Percentiles rank a stretch among this genome's conserved stretches.
Conservation (phyloP, 1,140 invertebrate species). For the Tetramorium alpestre region DNA sequence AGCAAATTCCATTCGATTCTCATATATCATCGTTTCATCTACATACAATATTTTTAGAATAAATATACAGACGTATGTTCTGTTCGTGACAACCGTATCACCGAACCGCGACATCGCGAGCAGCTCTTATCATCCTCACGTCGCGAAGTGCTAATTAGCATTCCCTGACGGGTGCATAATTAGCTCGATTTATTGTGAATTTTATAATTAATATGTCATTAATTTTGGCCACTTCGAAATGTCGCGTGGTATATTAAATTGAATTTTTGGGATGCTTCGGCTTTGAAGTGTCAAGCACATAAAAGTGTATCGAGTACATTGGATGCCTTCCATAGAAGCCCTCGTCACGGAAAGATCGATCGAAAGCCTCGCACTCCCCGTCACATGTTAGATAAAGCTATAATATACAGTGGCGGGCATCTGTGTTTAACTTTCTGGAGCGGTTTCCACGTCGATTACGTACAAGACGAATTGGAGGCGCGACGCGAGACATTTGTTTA, state of each 20-base stretch:
- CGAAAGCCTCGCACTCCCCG: neutral
- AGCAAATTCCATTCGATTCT: neutral
- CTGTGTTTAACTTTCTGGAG: slow-evolving; percentile 49
- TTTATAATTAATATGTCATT: slow-evolving; percentile 48
- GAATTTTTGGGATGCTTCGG: neutral
- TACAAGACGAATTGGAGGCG: slow-evolving; percentile 51
- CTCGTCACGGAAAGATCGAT: slow-evolving; percentile 25
- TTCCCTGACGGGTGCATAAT: slow-evolving; percentile 33
- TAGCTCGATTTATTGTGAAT: neutral
- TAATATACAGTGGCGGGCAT: slow-evolving; percentile 35
- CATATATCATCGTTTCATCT: neutral
- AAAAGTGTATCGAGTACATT: neutral
- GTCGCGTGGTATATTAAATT: slow-evolving; percentile 27
- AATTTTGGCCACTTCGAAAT: neutral
- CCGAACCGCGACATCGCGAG: neutral
- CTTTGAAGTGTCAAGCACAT: neutral
- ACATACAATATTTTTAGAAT: slow-evolving; percentile 1
- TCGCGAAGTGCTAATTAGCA: slow-evolving; percentile 21
- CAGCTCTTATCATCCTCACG: slow-evolving; percentile 18
- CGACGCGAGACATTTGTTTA: slow-evolving; percentile 54
- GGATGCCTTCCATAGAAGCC: too few relatives aligned
- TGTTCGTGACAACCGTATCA: slow-evolving; percentile 17
- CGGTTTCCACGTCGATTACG: slow-evolving; percentile 46
- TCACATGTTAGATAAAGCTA: neutral
- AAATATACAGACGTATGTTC: neutral